A percentile compares a stretch with the other conserved stretches of the same genome.
These are phyloP conservation scores for Triplophysa yarkandensis DNA, from an alignment of 2,797 vertebrate genomes.

Conservation along the genomic window DNA sequence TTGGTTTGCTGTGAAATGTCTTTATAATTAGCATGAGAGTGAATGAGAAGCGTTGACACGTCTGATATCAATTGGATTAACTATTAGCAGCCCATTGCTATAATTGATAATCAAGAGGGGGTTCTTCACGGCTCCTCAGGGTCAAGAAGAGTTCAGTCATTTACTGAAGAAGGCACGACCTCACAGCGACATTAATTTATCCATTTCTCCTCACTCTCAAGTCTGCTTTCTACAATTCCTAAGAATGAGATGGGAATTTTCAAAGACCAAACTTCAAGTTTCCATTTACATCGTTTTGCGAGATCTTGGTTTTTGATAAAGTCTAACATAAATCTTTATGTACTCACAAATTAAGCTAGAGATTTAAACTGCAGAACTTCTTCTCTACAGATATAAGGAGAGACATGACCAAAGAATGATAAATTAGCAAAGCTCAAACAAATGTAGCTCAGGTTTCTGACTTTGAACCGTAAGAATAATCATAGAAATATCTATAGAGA, in stretches of 20 bases:
- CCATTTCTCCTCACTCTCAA: constrained; percentile 53
- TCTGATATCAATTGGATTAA: constrained; percentile 69
- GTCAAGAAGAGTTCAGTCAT: constrained; percentile 73
- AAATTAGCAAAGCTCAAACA: too few relatives aligned
- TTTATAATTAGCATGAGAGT: constrained; percentile 46
- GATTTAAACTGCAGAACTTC: too few relatives aligned
- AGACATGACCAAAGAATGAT: too few relatives aligned
- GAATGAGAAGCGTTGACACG: constrained; percentile 58
- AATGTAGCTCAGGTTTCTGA: too few relatives aligned
- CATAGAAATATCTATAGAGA: too few relatives aligned
- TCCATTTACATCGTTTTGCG: too few relatives aligned
- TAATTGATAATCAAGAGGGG: constrained; percentile 72
- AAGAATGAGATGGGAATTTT: constrained; percentile 23
- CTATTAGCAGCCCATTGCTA: constrained; percentile 70
- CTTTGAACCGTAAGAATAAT: too few relatives aligned
- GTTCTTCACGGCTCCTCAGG: constrained; percentile 68
- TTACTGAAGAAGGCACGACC: constrained; percentile 61
- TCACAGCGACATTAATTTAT: constrained; percentile 59
- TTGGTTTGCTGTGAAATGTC: too few relatives aligned
- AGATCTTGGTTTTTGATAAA: too few relatives aligned
- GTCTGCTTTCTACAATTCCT: constrained; percentile 39
- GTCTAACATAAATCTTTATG: too few relatives aligned
- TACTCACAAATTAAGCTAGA: too few relatives aligned
- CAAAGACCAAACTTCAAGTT: neutral
- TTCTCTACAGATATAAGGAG: too few relatives aligned